Evolutionary conservation across 2,113 vertebrate genomes (phyloP), one percentile per base, ranked within the genome.

Genomic region (Cryptotis parvus): DNA sequence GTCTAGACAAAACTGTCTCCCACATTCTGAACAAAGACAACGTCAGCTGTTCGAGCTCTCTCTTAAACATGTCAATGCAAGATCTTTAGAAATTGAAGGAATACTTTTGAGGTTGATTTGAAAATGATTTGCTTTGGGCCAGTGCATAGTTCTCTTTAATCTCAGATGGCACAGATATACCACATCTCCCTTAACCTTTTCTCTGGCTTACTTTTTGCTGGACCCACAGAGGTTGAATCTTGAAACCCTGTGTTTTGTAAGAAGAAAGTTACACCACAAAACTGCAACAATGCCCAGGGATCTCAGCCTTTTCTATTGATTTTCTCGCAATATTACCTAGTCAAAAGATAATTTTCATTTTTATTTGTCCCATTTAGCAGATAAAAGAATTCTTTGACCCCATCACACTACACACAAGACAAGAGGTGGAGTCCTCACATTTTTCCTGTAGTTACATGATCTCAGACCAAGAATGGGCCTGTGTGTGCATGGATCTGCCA

Each of bases 1-100:
- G 92, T 96, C 95, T 95, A 97, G 95, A 95, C 95, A 41, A 94
- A 93, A 95, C 92, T 74, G 68, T 96, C 94, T 96, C 89, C 87
- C 94, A 87, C 84, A 37, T 90, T 82, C 55, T 82, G 93, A 94
- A 95, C 93, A 94, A 94, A 96, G 94, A 75, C 92, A 92, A 68
- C 74, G 61, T 95, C 89, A 94, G 95, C 83, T 96, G 94, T 90
- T 89, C 69, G 16, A 15, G 63, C 63, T 92, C 93, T 69, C 89
- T 90, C 95, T 95, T 81, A 75, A 94, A 95, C 58, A 90, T 27
- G 86, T 96, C 93, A 96, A 94, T 41, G 39, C 63, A 84, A 86
- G 80, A 89, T 94, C 69, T 84, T 58, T 75, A 92, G 94, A 91
- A 94, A 84, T 89, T 61, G 91, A 82, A 91, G 78, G 77, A 90